Conservation (phyloP, 2,113 vertebrate genomes). For the Murina feae region DNA sequence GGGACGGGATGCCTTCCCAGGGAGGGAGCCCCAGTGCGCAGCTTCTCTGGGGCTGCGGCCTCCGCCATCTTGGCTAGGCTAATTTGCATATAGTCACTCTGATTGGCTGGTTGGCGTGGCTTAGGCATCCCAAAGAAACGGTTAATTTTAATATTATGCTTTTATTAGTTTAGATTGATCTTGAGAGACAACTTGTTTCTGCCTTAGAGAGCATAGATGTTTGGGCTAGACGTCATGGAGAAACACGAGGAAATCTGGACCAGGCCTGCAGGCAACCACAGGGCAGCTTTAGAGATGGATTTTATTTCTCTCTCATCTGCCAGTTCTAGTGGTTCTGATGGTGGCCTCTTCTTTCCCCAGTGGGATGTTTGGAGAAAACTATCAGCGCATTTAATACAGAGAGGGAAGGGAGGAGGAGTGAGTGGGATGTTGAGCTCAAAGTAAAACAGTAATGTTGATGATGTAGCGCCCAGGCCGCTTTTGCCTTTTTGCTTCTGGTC, state of each 20-base stretch:
- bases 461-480: slow-evolving; percentile 21
- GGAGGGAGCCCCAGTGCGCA: too few species aligned
- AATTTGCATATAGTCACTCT: too few species aligned
- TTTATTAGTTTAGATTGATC: too few species aligned
- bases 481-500: slow-evolving; percentile 40
- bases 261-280: background rate
- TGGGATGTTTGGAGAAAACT: background rate
- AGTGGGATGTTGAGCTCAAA: background rate
- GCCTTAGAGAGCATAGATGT: background rate
- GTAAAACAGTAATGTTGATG: slow-evolving; percentile 23
- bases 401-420: slow-evolving; percentile 25
- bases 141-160: too few species aligned
- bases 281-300: background rate
- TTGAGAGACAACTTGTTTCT: too few species aligned
- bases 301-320: slow-evolving; percentile 31
- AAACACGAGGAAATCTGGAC: background rate
- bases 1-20: too few species aligned
- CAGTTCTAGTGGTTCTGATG: background rate
- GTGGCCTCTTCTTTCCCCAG: slow-evolving; percentile 3
- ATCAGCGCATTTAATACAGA: slow-evolving; percentile 46
- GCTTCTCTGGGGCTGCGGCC: too few species aligned
- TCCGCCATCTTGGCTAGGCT: too few species aligned
- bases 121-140: too few species aligned
- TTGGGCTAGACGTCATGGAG: background rate
- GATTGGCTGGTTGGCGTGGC: too few species aligned